A percentile compares a stretch with the other conserved stretches of the same genome.
These are phyloP conservation scores for Hyles vespertilio DNA, from an alignment of 1,140 invertebrate species.

Conservation along the genomic window DNA sequence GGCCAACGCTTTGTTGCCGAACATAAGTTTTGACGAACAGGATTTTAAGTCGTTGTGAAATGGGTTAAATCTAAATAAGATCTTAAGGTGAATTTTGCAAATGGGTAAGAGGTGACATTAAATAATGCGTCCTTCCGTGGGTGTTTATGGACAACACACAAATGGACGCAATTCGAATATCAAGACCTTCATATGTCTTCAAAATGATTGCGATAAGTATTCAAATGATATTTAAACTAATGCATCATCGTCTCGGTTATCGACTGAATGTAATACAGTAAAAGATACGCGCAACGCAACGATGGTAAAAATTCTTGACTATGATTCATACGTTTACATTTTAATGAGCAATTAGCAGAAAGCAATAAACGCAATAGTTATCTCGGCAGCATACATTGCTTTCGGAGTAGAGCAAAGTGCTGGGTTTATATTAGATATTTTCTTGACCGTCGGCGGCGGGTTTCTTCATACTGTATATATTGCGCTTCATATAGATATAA, in stretches of 20 bases:
- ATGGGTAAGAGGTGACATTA: too few species aligned
- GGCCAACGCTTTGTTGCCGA: conserved; percentile 28
- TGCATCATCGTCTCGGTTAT: too few species aligned
- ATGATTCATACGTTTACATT: conserved; percentile 13
- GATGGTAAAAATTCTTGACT: background rate
- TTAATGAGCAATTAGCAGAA: conserved; percentile 32
- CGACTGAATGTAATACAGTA: too few species aligned
- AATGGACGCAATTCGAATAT: too few species aligned
- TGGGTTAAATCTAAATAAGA: too few species aligned
- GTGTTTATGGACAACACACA: too few species aligned
- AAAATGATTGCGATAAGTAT: too few species aligned
- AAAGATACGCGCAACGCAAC: too few species aligned
- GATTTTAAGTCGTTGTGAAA: background rate
- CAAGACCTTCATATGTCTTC: too few species aligned
- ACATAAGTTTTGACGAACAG: background rate
- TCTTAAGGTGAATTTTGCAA: too few species aligned
- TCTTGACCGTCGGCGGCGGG: conserved; percentile 33
- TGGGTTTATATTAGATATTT: conserved; percentile 58
- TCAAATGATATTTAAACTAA: too few species aligned
- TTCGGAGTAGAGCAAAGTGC: conserved; percentile 39
- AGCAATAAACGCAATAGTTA: conserved; percentile 34
- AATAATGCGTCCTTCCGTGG: too few species aligned
- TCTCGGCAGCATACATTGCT: conserved; percentile 36
- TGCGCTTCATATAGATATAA: conserved; percentile 43
- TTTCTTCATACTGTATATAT: conserved; percentile 28